Base-by-base conservation (phyloP, 2,797 vertebrate species). In the Manis crassicaudata region DNA sequence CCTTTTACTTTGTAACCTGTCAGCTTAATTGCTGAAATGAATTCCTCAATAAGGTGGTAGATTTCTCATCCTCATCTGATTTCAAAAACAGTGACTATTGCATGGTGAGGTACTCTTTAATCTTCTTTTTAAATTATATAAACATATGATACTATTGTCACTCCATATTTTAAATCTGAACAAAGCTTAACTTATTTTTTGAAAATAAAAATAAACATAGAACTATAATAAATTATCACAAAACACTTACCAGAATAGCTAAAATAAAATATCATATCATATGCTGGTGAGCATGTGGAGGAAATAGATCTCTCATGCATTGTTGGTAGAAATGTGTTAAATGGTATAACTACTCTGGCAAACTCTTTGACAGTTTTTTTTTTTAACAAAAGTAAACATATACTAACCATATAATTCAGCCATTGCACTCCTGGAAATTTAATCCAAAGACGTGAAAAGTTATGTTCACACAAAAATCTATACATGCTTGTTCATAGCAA, bases 1-100 rank as follows among this genome's bases (percentile, higher is more conserved):
- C 84, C 40, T 92, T 58, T 81, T 60, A 94, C 92, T 75, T 96
- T 85, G 25, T 96, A 85, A 43, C 25, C 62, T 87, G n/a, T 86
- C 52, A 70, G 27, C 27, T 94, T 94, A 95, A 87, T 56, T 60
- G 17, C 35, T 91, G 60, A 87, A 54, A 18, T 68, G 25, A 40
- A 67, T 82, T 82, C 27, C 76, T 90, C 88, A 86, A 91, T 68
- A 92, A 84, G 13, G 60, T 89, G 32, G 82, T 96, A 3, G 54
- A 76, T 43, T 67, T 50, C 63, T 91, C 52, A 80, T 75, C 20
- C 43, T 60, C 84, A 7, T 56, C 62, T 80, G 56, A 56, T 43
- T 68, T 94, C 27, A n/a, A 85, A 90, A 60, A 16, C 17, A 63
- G 40, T 89, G 54, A 96, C 87, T 76, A 35, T 76, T 86, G 10